Conservation (phyloP, 2,113 vertebrate genomes). For the Alces alces region DNA sequence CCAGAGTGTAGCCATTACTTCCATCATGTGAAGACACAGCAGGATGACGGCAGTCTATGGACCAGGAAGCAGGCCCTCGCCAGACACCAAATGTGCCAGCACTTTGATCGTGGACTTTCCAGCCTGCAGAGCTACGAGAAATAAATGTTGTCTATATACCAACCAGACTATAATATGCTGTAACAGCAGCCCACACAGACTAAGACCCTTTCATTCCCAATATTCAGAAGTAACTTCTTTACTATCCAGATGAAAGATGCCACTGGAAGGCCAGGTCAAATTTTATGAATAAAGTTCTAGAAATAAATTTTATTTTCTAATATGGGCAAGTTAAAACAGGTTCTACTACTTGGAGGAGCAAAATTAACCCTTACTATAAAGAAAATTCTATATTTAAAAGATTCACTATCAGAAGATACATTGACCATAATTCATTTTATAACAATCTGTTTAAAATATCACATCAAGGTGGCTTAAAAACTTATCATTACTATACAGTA, state of each 20-base stretch:
- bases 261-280: not conserved
- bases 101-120: not conserved
- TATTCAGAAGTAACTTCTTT: not conserved
- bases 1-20: not conserved
- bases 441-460: not conserved
- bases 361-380: not conserved
- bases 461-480: not conserved
- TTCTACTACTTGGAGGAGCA: not conserved
- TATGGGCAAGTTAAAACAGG: not conserved
- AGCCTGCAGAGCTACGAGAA: not conserved
- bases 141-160: not conserved
- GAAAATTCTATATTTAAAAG: conserved; percentile 3
- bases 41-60: not conserved
- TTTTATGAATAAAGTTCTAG: not conserved
- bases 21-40: not conserved
- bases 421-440: not conserved
- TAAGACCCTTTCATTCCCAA: not conserved
- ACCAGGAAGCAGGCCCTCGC: not conserved
- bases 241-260: not conserved
- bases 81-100: not conserved
- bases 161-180: not conserved
- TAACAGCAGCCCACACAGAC: not conserved
- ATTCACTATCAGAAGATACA: not conserved
- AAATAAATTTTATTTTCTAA: not conserved
- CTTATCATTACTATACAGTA: not conserved